Base-by-base conservation (phyloP, 2,113 vertebrate genomes). In the Gymnogyps californianus region DNA sequence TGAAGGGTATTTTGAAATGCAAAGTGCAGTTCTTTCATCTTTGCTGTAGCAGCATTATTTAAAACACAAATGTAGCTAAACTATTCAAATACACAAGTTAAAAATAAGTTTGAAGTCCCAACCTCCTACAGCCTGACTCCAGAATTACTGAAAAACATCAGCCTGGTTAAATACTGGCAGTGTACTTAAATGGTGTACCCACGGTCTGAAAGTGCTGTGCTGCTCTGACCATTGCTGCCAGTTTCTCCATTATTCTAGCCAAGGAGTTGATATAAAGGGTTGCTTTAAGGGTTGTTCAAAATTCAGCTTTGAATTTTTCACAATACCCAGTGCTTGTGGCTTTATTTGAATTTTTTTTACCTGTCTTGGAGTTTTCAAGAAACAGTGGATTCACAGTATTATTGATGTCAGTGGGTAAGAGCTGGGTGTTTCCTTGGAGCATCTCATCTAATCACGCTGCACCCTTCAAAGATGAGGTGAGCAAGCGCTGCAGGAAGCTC, bases 1-100 rank as follows among this genome's bases (percentile, higher is more conserved):
- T 28, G 79, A 83, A 86, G 76, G 10, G 16, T 67, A 47, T 78
- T 93, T 92, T 89, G 58, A 93, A 96, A 96, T 36, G 36, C 34
- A 49, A 70, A 90, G 25, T 46, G 61, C 38, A 64, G 31, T 85
- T 83, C 69, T 51, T 67, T 49, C 26, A 21, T 61, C 51, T 87
- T 61, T 93, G 71, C 82, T 88, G 29, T 17, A 76, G 46, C 38
- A 75, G 76, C 80, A 49, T 31, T 76, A 83, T 91, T 83, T 82
- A 86, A 89, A 90, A 59, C 49, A 70, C 12, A 62, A 47, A 74
- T 42, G 16, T 16, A 83, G 42, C 31, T 81, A 42, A 89, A 82
- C 28, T 64, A 21, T 65, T 81, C 49, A 78, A 76, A 81, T 51
- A 52, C 19, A 57, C 22, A 76, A 71, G 21, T 79, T 54, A 36